Percentiles rank a stretch among this genome's conserved stretches.
phyloP scores from a whole-genome alignment of 2,113 vertebrate species.

The Trichomycterus rosablanca region DNA sequence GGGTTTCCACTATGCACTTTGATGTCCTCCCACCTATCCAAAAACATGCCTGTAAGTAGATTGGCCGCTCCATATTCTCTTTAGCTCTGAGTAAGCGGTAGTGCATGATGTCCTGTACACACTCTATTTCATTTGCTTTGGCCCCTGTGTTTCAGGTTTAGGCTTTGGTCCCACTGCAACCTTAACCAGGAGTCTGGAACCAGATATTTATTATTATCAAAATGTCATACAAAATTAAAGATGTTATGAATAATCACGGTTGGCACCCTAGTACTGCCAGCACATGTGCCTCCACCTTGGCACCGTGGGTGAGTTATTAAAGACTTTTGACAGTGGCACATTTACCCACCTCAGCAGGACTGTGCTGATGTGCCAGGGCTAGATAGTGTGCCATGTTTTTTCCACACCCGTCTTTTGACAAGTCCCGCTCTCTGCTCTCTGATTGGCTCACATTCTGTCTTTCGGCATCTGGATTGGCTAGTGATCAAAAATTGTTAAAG shows the following conservation, averaged over 20 bases:
- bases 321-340: constrained; percentile 3
- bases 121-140: too few relatives aligned
- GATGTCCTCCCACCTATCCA: not conserved
- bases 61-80: not conserved
- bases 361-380: constrained; percentile 46
- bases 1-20: not conserved
- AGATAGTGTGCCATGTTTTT: not conserved
- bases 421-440: not conserved
- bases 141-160: too few relatives aligned
- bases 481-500: not conserved
- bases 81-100: not conserved
- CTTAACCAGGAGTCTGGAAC: too few relatives aligned
- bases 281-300: not conserved
- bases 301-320: not conserved
- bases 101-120: not conserved
- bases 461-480: not conserved
- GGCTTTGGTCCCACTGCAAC: too few relatives aligned
- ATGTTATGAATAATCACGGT: too few relatives aligned
- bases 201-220: too few relatives aligned
- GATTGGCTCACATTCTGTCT: not conserved
- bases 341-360: constrained; percentile 45
- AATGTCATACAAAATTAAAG: too few relatives aligned
- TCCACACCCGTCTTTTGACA: constrained; percentile 1
- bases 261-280: too few relatives aligned
- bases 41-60: not conserved